These are phyloP conservation scores for Glaucidium brasilianum DNA, from an alignment of 2,113 vertebrate species.

Conservation along the genomic window DNA sequence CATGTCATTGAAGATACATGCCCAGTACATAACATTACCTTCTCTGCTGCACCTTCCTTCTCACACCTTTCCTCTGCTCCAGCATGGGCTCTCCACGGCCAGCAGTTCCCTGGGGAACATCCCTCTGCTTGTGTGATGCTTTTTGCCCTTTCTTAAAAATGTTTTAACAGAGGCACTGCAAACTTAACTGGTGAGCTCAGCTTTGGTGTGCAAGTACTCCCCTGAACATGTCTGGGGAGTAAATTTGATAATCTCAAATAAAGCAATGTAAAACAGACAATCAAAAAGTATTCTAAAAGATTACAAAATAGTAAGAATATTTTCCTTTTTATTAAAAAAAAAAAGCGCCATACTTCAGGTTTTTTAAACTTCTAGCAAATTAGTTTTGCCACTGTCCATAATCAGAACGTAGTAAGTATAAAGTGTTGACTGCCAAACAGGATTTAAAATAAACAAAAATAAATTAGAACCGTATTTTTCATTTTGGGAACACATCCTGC, in stretches of 20 bases:
- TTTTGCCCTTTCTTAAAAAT: background rate
- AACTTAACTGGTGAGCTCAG: background rate
- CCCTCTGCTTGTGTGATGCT: background rate
- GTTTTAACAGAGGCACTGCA: background rate
- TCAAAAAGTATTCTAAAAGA: background rate
- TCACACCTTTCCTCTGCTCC: background rate
- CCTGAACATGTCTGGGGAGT: background rate
- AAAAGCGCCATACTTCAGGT: background rate
- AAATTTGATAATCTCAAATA: background rate
- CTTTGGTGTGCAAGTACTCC: background rate
- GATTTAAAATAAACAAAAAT: background rate
- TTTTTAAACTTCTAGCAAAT: background rate
- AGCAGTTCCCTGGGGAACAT: background rate
- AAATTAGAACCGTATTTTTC: slow-evolving; percentile 1
- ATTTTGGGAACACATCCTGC: background rate
- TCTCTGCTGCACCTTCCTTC: background rate
- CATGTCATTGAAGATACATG: background rate
- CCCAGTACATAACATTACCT: background rate
- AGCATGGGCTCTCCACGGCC: background rate
- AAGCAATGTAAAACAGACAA: background rate
- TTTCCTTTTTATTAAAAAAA: background rate
- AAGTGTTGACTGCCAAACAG: background rate
- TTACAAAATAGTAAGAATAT: background rate
- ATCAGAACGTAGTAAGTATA: background rate
- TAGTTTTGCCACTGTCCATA: background rate